Conservation (phyloP, 2,797 vertebrate species). For the Pseudochirops cupreus region DNA sequence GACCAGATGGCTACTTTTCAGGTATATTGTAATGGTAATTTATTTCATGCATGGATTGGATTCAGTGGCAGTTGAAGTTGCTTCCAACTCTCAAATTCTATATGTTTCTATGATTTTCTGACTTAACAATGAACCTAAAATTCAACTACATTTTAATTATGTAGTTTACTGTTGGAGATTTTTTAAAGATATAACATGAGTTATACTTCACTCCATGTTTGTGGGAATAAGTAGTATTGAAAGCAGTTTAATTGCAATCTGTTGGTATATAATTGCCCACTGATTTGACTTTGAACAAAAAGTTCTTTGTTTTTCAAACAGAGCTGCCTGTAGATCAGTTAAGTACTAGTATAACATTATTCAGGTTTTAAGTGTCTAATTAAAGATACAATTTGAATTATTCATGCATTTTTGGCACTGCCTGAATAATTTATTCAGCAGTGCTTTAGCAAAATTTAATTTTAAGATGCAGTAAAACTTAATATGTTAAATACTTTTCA, state of each 20-base stretch:
- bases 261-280: conserved; percentile 71
- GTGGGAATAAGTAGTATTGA: conserved; percentile 70
- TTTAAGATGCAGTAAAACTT: conserved; percentile 71
- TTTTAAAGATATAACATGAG: not conserved
- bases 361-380: conserved; percentile 67
- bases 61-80: not conserved
- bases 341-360: conserved; percentile 58
- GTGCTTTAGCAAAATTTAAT: conserved; percentile 76
- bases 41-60: not conserved
- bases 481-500: conserved; percentile 66
- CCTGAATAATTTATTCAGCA: conserved; percentile 79
- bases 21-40: not conserved
- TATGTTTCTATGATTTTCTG: not conserved
- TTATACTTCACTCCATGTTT: conserved; percentile 59
- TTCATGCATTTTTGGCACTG: conserved; percentile 70
- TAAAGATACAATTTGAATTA: conserved; percentile 77
- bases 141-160: not conserved
- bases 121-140: not conserved
- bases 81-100: not conserved
- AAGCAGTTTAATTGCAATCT: conserved; percentile 66
- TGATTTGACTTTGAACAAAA: conserved; percentile 78
- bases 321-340: conserved; percentile 68
- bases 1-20: not conserved
- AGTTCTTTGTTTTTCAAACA: conserved; percentile 75
- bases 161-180: not conserved